A percentile compares a stretch with the other conserved stretches of the same genome.
phyloP scores from a whole-genome alignment of 2,113 vertebrate species.

The Geothlypis trichas region DNA sequence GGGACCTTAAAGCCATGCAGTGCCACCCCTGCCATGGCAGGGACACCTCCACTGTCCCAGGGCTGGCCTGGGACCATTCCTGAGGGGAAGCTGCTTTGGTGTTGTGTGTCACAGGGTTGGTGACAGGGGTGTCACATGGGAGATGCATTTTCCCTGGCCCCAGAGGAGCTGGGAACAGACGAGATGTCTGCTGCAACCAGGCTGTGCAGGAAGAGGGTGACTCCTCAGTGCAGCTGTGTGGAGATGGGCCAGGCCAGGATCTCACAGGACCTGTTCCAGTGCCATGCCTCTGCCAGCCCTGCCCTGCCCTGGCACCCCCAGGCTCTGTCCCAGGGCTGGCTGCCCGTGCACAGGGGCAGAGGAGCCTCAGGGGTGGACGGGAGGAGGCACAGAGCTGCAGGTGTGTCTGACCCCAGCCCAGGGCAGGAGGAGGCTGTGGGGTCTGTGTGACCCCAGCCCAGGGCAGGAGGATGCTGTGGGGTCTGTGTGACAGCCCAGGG shows the following conservation, averaged over 20 bases:
- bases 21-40: background rate
- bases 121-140: rapidly evolving
- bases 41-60: background rate
- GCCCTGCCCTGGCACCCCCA: background rate
- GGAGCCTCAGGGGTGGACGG: background rate
- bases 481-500: too few species aligned
- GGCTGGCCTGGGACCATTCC: rapidly evolving
- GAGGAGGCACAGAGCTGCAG: background rate
- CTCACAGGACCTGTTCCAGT: background rate
- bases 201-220: rapidly evolving
- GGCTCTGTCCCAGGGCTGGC: background rate
- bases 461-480: too few species aligned
- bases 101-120: rapidly evolving
- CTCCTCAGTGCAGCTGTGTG: background rate
- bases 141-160: background rate
- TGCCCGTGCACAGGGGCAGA: background rate
- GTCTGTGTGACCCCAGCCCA: too few species aligned
- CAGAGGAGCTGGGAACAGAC: background rate
- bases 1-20: background rate
- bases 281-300: background rate
- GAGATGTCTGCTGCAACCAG: background rate
- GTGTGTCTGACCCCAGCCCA: too few species aligned
- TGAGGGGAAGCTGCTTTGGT: background rate
- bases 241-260: rapidly evolving
- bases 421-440: too few species aligned